A percentile compares a stretch with the other conserved stretches of the same genome.
Conservation (phyloP, 2,888 invertebrate genomes). For the Tineola bisselliella region DNA sequence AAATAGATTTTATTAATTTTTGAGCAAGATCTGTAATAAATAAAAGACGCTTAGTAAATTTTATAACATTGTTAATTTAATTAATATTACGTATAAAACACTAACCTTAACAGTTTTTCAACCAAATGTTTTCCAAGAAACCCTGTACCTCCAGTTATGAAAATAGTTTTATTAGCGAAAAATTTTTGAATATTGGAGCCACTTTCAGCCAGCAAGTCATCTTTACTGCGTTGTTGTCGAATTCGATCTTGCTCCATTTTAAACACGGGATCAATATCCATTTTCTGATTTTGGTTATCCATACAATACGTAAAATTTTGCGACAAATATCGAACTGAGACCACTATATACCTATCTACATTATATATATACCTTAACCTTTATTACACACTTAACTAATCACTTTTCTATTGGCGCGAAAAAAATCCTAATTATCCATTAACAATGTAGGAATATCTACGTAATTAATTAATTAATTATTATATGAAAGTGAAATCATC, state of each 20-base stretch:
- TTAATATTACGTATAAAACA: neutral
- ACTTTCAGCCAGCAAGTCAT: neutral
- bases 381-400: neutral
- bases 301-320: too few species aligned
- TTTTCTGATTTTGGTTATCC: too few species aligned
- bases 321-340: too few species aligned
- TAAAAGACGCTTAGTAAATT: neutral
- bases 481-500: too few species aligned
- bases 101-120: constrained; percentile 79
- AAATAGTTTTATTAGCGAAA: constrained; percentile 47
- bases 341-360: too few species aligned
- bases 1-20: constrained; percentile 77
- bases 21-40: constrained; percentile 63
- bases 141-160: constrained; percentile 87
- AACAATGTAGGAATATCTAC: too few species aligned
- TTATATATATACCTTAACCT: too few species aligned
- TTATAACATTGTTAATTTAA: too few species aligned
- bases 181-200: neutral
- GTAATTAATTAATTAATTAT: too few species aligned
- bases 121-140: constrained; percentile 89
- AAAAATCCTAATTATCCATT: neutral
- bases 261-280: neutral
- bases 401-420: neutral
- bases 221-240: neutral
- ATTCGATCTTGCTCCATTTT: neutral